Percentiles rank a stretch among this genome's conserved stretches.
phyloP scores from a whole-genome alignment of 30 jellyfish, hydroid and myxozoan genomes.

The Turritopsis dohrnii region DNA sequence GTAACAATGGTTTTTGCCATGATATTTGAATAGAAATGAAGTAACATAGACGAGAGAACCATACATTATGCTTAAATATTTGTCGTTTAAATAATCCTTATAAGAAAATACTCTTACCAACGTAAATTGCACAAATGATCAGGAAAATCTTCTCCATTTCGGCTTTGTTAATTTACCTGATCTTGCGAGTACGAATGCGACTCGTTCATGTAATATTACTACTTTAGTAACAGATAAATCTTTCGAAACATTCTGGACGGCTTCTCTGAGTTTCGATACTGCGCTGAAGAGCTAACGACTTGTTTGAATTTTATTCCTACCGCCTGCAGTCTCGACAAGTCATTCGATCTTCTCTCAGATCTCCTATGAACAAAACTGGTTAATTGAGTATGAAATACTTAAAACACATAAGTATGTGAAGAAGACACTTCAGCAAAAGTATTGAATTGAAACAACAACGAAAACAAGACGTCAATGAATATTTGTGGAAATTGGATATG shows the following conservation, averaged over 20 bases:
- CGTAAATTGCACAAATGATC: neutral
- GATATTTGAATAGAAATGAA: no score
- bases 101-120: neutral
- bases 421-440: neutral
- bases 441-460: neutral
- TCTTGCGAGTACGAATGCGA: no score
- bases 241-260: neutral
- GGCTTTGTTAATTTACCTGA: no score
- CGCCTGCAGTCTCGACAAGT: neutral
- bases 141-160: neutral
- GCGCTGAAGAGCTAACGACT: neutral
- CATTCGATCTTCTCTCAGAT: neutral
- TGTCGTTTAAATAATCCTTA: no score
- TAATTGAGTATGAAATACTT: neutral
- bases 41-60: no score
- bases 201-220: no score
- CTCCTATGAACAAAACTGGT: neutral
- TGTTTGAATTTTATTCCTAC: neutral
- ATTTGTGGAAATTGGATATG: neutral
- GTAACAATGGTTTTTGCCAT: no score
- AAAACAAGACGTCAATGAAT: neutral
- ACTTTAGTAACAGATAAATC: neutral
- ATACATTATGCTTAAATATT: no score
- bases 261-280: neutral
- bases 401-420: neutral